These are phyloP conservation scores for Sabellastarte sp. DNA, from an alignment of 2,888 invertebrate species.

Conservation along the genomic window DNA sequence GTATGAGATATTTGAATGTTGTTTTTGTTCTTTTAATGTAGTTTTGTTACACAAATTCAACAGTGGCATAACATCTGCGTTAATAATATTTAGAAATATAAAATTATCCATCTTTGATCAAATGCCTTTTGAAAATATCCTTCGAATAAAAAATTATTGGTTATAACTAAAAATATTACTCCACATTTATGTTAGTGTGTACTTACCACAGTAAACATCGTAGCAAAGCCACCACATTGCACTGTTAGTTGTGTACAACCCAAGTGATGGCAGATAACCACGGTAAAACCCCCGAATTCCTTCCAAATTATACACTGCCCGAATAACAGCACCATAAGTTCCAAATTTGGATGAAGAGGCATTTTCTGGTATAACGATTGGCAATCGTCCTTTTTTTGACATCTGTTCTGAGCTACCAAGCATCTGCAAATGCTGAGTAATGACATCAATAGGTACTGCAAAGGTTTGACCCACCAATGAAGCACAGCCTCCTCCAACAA, in stretches of 20 bases:
- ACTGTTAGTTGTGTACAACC: slow-evolving; percentile 92
- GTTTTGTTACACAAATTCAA: too few species aligned
- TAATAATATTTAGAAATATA: too few species aligned
- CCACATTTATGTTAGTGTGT: too few species aligned
- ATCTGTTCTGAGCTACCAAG: slow-evolving; percentile 64
- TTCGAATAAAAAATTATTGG: slow-evolving; percentile 8
- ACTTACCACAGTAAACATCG: slow-evolving; percentile 84
- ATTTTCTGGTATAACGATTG: background rate
- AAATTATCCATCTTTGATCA: too few species aligned
- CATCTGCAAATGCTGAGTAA: slow-evolving; percentile 96
- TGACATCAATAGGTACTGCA: slow-evolving; percentile 93
- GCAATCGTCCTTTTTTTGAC: background rate
- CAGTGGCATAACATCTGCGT: too few species aligned
- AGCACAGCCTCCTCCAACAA: slow-evolving; percentile 86
- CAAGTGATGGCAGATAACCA: slow-evolving; percentile 87
- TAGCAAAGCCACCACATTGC: slow-evolving; percentile 98
- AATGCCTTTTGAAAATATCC: too few species aligned
- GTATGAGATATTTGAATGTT: too few species aligned
- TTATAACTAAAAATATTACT: too few species aligned
- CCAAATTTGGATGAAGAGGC: background rate
- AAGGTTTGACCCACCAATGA: slow-evolving; percentile 90
- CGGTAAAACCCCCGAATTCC: slow-evolving; percentile 88
- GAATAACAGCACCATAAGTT: slow-evolving; percentile 71
- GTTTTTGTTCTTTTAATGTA: too few species aligned
- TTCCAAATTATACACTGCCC: slow-evolving; percentile 76